Base-by-base conservation (phyloP, 2,797 vertebrate species). In the Thripadectes ignobilis region DNA sequence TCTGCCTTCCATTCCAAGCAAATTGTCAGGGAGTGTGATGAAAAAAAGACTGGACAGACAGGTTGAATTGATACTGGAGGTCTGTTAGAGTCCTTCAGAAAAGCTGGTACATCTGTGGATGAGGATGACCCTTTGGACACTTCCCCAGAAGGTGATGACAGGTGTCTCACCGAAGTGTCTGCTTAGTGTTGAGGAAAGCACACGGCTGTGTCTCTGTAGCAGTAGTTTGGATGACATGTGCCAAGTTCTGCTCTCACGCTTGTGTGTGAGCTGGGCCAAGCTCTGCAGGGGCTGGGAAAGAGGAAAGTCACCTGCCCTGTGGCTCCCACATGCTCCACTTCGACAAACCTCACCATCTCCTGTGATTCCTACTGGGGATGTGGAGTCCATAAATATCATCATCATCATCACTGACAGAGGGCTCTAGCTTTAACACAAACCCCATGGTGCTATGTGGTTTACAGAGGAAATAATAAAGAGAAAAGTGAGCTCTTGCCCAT, bases 141-240 rank as follows among this genome's bases (percentile, higher is more conserved):
- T 89, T 72, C 48, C 19, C 41, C 39, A 45, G 59, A 82, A 79
- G 48, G 30, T 63, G 75, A 30, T 85, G 81, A 66, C 32, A 87
- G 36, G 52, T 91, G 39, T 83, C 78, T 52, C 76, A 59, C 32
- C 19, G 9, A 24, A 46, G 15, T 38, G 21, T 30, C 48, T 34
- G 27, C 27, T 51, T 27, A 29, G 72, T 2, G 0, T 49, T 77
- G 12, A 41, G 69, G 57, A 78, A 73, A 69, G 46, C 51, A 38
- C 6, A 3, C 6, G 21, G 43, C 24, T 39, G 18, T 66, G 29
- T 30, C 36, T 85, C 63, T 83, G 32, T 19, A 45, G n/a, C 6
- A 1, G 30, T 9, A 32, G 36, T 48, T 49, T 23, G 54, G 68
- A 57, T 4, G 10, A 22, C 4, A 12, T 4, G 29, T 0, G 0